These are phyloP conservation scores for Drosophila multiciliata DNA, from an alignment of 2,888 invertebrate species.

Conservation along the genomic window DNA sequence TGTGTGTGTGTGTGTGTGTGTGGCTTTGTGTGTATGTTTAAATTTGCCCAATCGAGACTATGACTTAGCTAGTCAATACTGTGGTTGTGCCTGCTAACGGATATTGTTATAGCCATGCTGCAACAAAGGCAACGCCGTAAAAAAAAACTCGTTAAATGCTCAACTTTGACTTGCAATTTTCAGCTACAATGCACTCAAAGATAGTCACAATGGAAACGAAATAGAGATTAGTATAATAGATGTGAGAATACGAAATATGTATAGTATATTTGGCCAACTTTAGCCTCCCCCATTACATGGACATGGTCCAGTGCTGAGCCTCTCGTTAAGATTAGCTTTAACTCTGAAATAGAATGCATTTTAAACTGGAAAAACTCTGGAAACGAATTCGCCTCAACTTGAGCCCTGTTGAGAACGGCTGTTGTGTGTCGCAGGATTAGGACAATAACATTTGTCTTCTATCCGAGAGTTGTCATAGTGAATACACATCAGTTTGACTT, in stretches of 20 bases:
- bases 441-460: not conserved
- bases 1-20: conserved; percentile 1
- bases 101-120: not conserved
- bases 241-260: not conserved
- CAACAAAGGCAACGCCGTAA: not conserved
- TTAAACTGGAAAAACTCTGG: not conserved
- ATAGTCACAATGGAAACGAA: not conserved
- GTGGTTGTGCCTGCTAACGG: not conserved
- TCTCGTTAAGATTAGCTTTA: not conserved
- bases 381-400: not conserved
- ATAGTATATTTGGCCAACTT: not conserved
- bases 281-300: not conserved
- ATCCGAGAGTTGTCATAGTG: conserved; percentile 1
- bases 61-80: not conserved
- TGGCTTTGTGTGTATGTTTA: not conserved
- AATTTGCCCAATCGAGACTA: not conserved
- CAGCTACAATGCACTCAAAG: not conserved
- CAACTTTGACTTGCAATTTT: conserved; percentile 2
- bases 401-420: not conserved
- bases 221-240: not conserved
- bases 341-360: not conserved
- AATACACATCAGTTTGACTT: conserved; percentile 37
- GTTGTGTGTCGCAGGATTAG: not conserved
- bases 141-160: conserved; percentile 1
- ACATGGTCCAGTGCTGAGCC: not conserved